Percentiles rank a stretch among this genome's conserved stretches.
Evolutionary conservation across 2,113 vertebrate species (phyloP).

Genomic region (Grammomys surdaster): DNA sequence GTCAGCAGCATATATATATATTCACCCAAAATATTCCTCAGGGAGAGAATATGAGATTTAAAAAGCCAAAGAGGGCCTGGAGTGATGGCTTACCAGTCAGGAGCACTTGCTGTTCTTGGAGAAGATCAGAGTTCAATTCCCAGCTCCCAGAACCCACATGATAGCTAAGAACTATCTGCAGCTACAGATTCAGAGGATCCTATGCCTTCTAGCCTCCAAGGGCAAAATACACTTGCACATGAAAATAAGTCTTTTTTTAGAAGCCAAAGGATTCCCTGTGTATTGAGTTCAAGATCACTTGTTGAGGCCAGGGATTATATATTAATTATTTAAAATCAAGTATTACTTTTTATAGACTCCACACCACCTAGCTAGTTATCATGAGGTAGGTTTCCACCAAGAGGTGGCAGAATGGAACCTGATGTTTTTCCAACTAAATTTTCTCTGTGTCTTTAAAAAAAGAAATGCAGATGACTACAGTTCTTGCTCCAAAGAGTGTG

Average conservation of each 20-base stretch:
- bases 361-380: not conserved
- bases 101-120: not conserved
- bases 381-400: not conserved
- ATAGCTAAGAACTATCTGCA: not conserved
- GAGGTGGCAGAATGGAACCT: not conserved
- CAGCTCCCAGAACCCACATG: not conserved
- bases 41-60: not conserved
- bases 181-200: not conserved
- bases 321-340: not conserved
- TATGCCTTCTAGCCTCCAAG: not conserved
- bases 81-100: too few relatives aligned
- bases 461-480: not conserved
- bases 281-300: not conserved
- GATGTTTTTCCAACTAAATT: slow-evolving; percentile 19
- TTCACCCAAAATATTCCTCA: not conserved
- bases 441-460: slow-evolving; percentile 46
- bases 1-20: not conserved
- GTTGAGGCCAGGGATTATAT: not conserved
- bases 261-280: not conserved
- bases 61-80: not conserved
- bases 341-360: not conserved
- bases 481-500: slow-evolving; percentile 15
- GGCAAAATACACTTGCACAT: not conserved
- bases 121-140: too few relatives aligned
- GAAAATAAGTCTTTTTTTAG: not conserved